Base-by-base conservation (phyloP, 2,113 vertebrate genomes). In the Forbesichthys papilliferus region DNA sequence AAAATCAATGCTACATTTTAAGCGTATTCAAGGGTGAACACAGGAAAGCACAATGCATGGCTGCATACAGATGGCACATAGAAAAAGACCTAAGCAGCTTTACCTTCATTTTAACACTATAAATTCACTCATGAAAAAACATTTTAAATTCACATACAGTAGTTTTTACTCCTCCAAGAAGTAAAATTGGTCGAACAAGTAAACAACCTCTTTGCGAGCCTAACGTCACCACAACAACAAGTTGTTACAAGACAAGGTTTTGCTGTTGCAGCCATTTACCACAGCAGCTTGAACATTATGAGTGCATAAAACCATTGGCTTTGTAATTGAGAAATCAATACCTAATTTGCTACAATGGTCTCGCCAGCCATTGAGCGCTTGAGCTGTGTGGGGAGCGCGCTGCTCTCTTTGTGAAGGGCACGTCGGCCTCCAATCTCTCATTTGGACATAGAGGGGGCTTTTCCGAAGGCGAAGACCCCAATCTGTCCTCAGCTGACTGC, bases 281-380 rank as follows among this genome's bases (percentile, higher is more conserved):
- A 61, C 73, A 71, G 75, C 75, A 76, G 85, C 70, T 56, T 74
- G 85, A 84, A 83, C 84, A 84, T 91, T 84, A 83, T 66, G 73
- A 84, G 78, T 77, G 80, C 74, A 79, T 84, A 81, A 85, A 85
- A 74, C 48, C 48, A 67, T 79, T 73, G 74, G 64, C 75, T 77
- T 77, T 66, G 85, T 91, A 89, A 92, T 85, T 89, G 91, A 87
- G 85, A 92, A 90, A 91, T 92, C 88, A 84, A 88, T 91, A 91
- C 66, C 85, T 85, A 83, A 92, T 93, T 87, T 91, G 87, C 83
- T 81, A 80, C 89, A 73, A 74, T 83, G 84, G 78, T 79, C 81
- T 83, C 55, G 64, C 61, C 68, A 74, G 83, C 81, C 64, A 75
- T 81, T 82, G 75, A 81, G 79, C 80, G 74, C 73, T 78, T 72